Base-by-base conservation (phyloP, 2,113 vertebrate genomes). In the Catharus bicknelli region DNA sequence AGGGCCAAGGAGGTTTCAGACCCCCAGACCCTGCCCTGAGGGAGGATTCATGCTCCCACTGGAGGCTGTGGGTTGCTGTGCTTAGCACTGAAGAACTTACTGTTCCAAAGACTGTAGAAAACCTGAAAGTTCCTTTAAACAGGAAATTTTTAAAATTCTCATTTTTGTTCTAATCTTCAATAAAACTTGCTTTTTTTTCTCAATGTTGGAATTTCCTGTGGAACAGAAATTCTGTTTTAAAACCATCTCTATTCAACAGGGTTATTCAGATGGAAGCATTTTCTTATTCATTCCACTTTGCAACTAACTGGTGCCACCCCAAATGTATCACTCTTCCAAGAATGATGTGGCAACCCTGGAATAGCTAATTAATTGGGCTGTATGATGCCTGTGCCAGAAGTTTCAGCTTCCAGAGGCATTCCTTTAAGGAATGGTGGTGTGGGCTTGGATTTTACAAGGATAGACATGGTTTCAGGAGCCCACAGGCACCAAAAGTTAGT, bases 361-460 rank as follows among this genome's bases (percentile, higher is more conserved):
- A 96, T 87, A 91, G 72, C 85, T 95, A 95, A 96, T 96, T 93
- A 95, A 88, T 79, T 89, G 89, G 59, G 78, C 67, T 90, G 67
- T 96, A 70, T 80, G 93, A 94, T 88, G 78, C 70, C 47, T 69
- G 55, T 94, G 93, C 96, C 95, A 95, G 91, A 93, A 88, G 55
- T 88, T 93, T 92, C 94, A 94, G 91, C 79, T 96, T 95, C 95
- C 93, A 96, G 93, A 96, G 87, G 90, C 90, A 96, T 96, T 96
- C 87, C 94, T 96, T 95, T 91, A 95, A 86, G 93, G 79, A 92
- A 94, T 86, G 74, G 78, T 90, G 91, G 84, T 94, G 84, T 94
- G 93, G 96, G 92, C 94, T 96, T 94, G 93, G 94, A 95, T 74
- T 93, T 94, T 83, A 76, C 82, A 94, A 91, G 82, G 82, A 94